Percentiles rank a stretch among this genome's conserved stretches.
Conservation (phyloP, 2,888 invertebrate species). For the Sminthurinus aureus region DNA sequence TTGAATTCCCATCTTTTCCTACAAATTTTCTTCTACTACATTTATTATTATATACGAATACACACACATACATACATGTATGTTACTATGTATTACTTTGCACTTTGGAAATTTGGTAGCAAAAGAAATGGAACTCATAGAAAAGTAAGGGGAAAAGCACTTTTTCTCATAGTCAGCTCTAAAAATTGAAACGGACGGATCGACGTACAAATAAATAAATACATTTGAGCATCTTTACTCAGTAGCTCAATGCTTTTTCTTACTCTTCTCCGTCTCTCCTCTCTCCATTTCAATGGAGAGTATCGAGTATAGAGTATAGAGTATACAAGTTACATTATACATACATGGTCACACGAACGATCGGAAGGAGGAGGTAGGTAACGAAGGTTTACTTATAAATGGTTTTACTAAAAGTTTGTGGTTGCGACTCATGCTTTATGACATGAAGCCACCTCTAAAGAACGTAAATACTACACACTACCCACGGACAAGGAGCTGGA, state of each 20-base stretch:
- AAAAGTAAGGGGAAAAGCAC: too few species aligned
- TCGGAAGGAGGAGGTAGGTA: not conserved
- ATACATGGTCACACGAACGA: not conserved
- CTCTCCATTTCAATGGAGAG: not conserved
- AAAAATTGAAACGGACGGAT: slow-evolving; percentile 19
- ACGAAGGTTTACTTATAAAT: not conserved
- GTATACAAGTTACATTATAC: too few species aligned
- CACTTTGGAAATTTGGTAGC: not conserved
- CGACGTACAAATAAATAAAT: slow-evolving; percentile 14
- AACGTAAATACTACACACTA: not conserved
- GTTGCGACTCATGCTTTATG: slow-evolving; percentile 35
- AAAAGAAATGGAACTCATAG: not conserved
- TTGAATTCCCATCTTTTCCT: not conserved
- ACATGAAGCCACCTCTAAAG: not conserved
- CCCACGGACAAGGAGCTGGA: not conserved
- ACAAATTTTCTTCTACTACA: not conserved
- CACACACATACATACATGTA: not conserved
- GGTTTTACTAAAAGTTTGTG: slow-evolving; percentile 7
- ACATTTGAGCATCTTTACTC: not conserved
- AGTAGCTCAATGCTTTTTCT: too few species aligned
- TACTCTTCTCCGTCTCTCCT: not conserved
- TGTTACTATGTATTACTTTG: not conserved
- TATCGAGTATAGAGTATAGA: not conserved
- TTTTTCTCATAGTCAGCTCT: not conserved
- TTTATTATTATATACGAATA: not conserved